Evolutionary conservation across 1,140 invertebrate species (phyloP).

Genomic region (Aradophagus sp.): DNA sequence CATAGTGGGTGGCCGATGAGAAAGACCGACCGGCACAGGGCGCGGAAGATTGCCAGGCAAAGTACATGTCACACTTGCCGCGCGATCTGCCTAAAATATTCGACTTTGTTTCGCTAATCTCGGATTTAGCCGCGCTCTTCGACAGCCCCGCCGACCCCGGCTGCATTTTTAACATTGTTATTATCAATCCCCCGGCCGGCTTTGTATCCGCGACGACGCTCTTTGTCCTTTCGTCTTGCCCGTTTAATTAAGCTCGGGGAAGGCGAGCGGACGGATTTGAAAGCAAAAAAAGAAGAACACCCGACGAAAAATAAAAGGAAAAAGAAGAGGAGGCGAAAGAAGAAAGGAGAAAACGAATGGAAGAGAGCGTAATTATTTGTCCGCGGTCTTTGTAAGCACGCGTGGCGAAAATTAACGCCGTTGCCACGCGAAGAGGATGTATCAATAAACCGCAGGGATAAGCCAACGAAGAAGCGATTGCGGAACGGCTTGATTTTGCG

Average conservation of each 20-base stretch:
- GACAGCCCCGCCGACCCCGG: background rate
- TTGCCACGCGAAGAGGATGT: background rate
- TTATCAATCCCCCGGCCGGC: no score
- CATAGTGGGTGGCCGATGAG: constrained; percentile 51
- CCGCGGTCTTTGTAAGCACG: no score
- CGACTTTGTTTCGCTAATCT: constrained; percentile 44
- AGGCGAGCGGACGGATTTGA: no score
- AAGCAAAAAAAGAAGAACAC: no score
- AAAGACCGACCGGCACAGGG: constrained; percentile 58
- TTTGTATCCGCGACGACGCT: background rate
- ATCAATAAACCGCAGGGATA: constrained; percentile 6
- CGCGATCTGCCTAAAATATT: constrained; percentile 55
- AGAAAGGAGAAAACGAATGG: no score
- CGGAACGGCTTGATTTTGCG: constrained; percentile 12
- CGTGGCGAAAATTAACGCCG: no score
- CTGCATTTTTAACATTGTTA: constrained; percentile 28
- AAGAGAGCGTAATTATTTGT: constrained; percentile 17
- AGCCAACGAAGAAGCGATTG: constrained; percentile 7
- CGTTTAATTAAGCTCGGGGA: constrained; percentile 30
- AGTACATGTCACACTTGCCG: constrained; percentile 47
- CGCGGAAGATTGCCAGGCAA: constrained; percentile 52
- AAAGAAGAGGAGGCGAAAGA: no score
- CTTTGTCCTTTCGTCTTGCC: background rate
- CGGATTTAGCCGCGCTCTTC: constrained; percentile 27
- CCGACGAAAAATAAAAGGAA: no score